A percentile compares a stretch with the other conserved stretches of the same genome.
Evolutionary conservation across 2,888 invertebrate genomes (phyloP).

Genomic region (Halocaridina rubra): DNA sequence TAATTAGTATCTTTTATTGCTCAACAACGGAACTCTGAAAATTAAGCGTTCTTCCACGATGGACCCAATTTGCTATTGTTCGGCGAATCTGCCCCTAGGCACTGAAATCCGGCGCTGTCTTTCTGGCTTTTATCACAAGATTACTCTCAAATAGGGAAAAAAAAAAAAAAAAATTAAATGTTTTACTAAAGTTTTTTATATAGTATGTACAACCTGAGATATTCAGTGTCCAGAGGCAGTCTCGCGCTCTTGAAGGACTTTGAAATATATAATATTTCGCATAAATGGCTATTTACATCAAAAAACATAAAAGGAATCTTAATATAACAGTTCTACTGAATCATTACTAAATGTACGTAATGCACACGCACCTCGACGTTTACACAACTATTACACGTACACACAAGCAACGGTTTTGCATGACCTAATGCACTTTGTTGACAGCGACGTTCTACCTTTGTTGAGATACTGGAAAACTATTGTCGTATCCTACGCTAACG

Average conservation of each 20-base stretch:
- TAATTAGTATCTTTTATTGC: constrained; percentile 33
- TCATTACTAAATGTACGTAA: no score
- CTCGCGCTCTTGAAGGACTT: neutral
- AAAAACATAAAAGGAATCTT: constrained; percentile 29
- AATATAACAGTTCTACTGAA: no score
- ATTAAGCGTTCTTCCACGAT: constrained; percentile 15
- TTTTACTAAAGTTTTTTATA: no score
- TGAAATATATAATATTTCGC: constrained; percentile 29
- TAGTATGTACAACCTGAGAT: neutral
- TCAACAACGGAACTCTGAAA: constrained; percentile 37
- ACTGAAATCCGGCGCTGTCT: no score
- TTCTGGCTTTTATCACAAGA: no score
- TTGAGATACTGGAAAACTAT: neutral
- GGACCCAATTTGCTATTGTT: neutral
- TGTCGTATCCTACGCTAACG: no score
- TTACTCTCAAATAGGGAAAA: neutral
- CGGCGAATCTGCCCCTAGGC: neutral
- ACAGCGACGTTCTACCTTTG: neutral
- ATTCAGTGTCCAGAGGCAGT: neutral
- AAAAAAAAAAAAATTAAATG: neutral
- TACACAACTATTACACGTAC: constrained; percentile 36
- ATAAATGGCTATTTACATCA: constrained; percentile 48
- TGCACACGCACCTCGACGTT: constrained; percentile 19
- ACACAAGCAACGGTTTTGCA: neutral
- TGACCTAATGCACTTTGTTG: neutral